Conservation (phyloP, 2,888 invertebrate genomes). For the Trichopria drosophilae region DNA sequence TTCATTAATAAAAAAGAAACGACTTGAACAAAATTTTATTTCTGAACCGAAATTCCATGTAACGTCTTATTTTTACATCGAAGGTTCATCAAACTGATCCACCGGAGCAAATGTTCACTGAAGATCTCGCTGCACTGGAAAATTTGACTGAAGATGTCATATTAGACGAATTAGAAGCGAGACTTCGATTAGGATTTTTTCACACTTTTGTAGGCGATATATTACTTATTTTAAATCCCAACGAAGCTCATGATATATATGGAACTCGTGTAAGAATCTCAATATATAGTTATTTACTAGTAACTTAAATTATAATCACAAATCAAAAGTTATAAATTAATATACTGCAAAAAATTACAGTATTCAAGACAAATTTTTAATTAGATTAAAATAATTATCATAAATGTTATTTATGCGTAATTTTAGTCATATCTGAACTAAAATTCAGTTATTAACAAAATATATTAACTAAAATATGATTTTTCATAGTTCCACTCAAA, state of each 20-base stretch:
- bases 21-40: no score
- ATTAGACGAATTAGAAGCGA: constrained; percentile 69
- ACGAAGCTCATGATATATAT: constrained; percentile 73
- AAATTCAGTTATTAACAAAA: no score
- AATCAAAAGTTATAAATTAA: no score
- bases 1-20: no score
- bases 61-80: not conserved
- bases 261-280: constrained; percentile 71
- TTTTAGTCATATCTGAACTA: no score
- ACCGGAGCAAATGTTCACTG: constrained; percentile 75
- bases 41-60: not conserved
- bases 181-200: constrained; percentile 69
- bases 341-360: no score
- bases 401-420: no score
- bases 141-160: constrained; percentile 73
- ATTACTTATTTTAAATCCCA: constrained; percentile 78
- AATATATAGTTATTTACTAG: no score
- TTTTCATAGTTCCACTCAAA: constrained; percentile 72
- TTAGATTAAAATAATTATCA: no score
- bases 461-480: no score
- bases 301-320: no score
- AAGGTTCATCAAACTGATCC: constrained; percentile 56
- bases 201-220: constrained; percentile 83
- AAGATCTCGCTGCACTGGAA: constrained; percentile 81
- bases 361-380: no score